phyloP scores from a whole-genome alignment of 1,140 invertebrate species.

The Vanessa atalanta region DNA sequence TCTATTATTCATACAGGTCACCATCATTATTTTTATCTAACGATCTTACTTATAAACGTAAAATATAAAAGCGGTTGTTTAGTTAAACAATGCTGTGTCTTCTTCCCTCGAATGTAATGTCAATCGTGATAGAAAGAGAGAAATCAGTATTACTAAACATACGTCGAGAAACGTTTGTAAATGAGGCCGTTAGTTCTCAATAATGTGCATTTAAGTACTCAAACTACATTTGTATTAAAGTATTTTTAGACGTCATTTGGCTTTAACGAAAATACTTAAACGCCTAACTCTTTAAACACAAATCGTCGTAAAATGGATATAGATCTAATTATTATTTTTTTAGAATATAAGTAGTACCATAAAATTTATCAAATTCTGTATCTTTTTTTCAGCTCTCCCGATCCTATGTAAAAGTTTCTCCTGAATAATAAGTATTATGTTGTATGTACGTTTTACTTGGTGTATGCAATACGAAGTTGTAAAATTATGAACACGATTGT shows the following conservation, averaged over 20 bases:
- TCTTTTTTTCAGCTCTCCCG: conserved; percentile 27
- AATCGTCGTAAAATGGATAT: not conserved
- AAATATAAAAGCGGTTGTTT: no score
- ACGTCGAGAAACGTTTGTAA: no score
- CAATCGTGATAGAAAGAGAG: no score
- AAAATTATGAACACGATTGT: not conserved
- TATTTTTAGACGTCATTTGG: conserved; percentile 24
- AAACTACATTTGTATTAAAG: not conserved
- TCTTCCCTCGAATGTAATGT: no score
- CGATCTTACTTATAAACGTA: no score
- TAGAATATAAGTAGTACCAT: not conserved
- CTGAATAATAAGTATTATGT: conserved; percentile 6
- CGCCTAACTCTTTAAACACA: not conserved
- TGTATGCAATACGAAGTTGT: no score
- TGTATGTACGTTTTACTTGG: no score
- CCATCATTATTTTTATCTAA: no score
- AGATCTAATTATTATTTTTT: not conserved
- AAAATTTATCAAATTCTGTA: not conserved
- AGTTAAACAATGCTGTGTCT: no score
- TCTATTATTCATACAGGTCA: no score
- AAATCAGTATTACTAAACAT: no score
- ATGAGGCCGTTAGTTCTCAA: no score
- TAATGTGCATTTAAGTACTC: not conserved
- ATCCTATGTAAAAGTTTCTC: conserved; percentile 20
- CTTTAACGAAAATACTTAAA: conserved; percentile 2